Conservation (phyloP, 2,797 vertebrate species). For the Danio tinwini region DNA sequence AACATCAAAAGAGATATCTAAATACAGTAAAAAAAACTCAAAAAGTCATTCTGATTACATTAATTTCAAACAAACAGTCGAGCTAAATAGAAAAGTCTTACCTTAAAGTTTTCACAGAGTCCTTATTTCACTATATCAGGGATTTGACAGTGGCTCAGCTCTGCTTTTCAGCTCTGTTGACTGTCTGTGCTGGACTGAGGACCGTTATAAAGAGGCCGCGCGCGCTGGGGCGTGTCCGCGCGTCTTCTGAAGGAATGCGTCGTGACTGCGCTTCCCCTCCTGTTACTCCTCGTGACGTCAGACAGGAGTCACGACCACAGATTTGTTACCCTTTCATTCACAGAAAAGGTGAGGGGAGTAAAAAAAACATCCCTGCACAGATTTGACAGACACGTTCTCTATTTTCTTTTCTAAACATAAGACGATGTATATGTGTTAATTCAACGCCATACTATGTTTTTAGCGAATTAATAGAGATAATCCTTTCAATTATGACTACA, state of each 20-base stretch:
- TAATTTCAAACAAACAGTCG: neutral
- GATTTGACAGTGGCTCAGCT: conserved; percentile 33
- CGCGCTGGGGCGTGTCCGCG: conserved; percentile 62
- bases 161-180: conserved; percentile 55
- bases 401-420: neutral
- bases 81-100: conserved; percentile 34
- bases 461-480: too few species aligned
- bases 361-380: conserved; percentile 29
- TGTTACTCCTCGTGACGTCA: conserved; percentile 72
- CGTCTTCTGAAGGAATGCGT: conserved; percentile 55
- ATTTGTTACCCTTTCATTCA: conserved; percentile 69
- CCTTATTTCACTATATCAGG: conserved; percentile 60
- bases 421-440: neutral
- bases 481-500: too few species aligned
- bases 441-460: too few species aligned
- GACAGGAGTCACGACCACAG: conserved; percentile 56
- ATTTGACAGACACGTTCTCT: neutral
- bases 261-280: conserved; percentile 63
- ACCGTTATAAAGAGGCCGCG: conserved; percentile 67
- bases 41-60: too few species aligned
- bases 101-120: conserved; percentile 65
- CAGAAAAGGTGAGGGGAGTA: conserved; percentile 49
- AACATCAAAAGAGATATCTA: too few species aligned
- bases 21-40: too few species aligned
- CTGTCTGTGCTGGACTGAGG: conserved; percentile 48